Evolutionary conservation across 2,888 invertebrate species (phyloP).

Genomic region (Pseudococcus jackbeardsleyi): DNA sequence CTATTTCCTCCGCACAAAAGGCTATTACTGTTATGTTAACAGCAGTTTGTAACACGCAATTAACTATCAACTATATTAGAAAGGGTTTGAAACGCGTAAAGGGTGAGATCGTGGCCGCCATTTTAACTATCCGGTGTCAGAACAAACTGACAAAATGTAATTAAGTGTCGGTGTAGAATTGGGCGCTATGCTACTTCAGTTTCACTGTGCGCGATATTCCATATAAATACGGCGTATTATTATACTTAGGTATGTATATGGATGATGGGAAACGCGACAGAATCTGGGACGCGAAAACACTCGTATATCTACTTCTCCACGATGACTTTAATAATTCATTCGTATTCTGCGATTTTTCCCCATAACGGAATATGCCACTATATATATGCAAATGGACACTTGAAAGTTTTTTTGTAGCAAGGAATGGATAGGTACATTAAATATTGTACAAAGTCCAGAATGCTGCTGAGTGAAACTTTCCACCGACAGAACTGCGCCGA

Average conservation of each 20-base stretch:
- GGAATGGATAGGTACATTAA: not conserved
- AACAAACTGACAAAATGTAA: constrained; percentile 65
- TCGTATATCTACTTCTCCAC: not conserved
- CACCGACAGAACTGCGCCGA: not conserved
- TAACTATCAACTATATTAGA: constrained; percentile 65
- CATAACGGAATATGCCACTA: not conserved
- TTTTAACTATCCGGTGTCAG: constrained; percentile 65
- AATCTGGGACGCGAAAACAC: not conserved
- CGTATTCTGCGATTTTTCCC: constrained; percentile 10
- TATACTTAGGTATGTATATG: constrained; percentile 44
- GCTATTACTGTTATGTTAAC: constrained; percentile 65
- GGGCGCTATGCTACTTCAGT: constrained; percentile 59
- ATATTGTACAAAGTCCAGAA: not conserved
- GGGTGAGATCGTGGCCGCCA: constrained; percentile 64
- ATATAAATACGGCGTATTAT: constrained; percentile 30
- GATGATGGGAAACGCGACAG: not conserved
- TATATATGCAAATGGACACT: not conserved
- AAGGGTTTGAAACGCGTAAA: constrained; percentile 62
- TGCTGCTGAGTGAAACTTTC: not conserved
- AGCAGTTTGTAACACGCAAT: constrained; percentile 65
- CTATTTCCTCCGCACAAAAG: constrained; percentile 64
- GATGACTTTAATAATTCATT: constrained; percentile 38
- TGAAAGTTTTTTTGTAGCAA: not conserved
- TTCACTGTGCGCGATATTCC: constrained; percentile 6
- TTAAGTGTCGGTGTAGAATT: constrained; percentile 64